These are phyloP conservation scores for Patagioenas fasciata DNA, from an alignment of 2,113 vertebrate genomes.

Conservation along the genomic window DNA sequence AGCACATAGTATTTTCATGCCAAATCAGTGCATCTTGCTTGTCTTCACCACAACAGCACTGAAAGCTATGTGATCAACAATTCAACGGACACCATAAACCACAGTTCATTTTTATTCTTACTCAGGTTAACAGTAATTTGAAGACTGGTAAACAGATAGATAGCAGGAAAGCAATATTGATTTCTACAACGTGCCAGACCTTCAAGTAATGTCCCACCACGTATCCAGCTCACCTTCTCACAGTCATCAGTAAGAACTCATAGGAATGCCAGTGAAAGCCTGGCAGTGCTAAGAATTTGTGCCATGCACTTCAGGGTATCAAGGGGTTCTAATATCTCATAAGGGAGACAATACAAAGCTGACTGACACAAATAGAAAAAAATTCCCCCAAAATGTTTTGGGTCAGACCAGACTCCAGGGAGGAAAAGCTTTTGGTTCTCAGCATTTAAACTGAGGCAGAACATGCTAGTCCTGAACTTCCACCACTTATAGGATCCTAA, in stretches of 20 bases:
- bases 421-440: background rate
- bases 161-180: background rate
- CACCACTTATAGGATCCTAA: background rate
- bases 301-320: background rate
- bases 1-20: background rate
- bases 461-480: background rate
- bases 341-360: background rate
- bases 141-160: background rate
- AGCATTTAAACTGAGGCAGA: background rate
- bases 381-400: background rate
- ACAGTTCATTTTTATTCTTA: background rate
- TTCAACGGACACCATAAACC: background rate
- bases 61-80: background rate
- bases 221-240: background rate
- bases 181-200: background rate
- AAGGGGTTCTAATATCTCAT: background rate
- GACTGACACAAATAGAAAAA: background rate
- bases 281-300: background rate
- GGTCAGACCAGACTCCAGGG: background rate
- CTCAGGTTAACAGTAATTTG: background rate
- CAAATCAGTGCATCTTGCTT: background rate
- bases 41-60: background rate
- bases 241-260: background rate
- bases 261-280: background rate
- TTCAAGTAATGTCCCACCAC: background rate